Base-by-base conservation (phyloP, 2,888 invertebrate genomes). In the Tinea trinotella region DNA sequence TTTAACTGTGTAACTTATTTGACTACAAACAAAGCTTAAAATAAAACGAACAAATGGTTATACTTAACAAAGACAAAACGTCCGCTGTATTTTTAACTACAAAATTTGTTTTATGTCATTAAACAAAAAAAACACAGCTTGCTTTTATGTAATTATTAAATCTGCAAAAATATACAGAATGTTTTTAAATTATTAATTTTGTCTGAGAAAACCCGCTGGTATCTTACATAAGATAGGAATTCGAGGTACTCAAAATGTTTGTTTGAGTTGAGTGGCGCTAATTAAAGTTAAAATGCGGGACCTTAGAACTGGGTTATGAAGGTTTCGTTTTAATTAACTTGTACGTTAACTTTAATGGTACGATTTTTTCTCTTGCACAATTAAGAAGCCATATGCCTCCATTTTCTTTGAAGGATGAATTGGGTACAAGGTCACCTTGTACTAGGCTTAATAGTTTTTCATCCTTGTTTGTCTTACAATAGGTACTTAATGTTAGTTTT, bases 241-340 rank as follows among this genome's bases (percentile, higher is more conserved):
- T 7, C 30, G 13, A 17, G 40, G 4, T 13, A 40, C 40, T 17
- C 17, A 40, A 40, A 40, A 13, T 15, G 40, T 40, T 40, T 40
- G 40, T 40, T 40, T 15, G 17, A 40, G 40, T 40, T 17, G 40
- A 17, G 30, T 30, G 10, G 36, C 13, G 40, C 40, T 40, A 40
- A 40, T 40, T 40, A 40, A 17, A 40, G 40, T 40, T 40, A 40
- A 40, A 40, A 40, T 40, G 40, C 40, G 40, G 40, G 40, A 40
- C 40, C 40, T 40, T 40, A 40, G 9, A 40, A 40, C 40, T 40
- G 40, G 40, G 40, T 40, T 40, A 40, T 7, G 40, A 40, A 40
- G 40, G 15, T 17, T 40, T 40, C 40, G 9, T 40, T 40, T 15
- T 40, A 40, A 40, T 40, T 13, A 40, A 40, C 40, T 40, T 40